These are phyloP conservation scores for Triops cancriformis DNA, from an alignment of 1,140 invertebrate genomes.

Conservation along the genomic window DNA sequence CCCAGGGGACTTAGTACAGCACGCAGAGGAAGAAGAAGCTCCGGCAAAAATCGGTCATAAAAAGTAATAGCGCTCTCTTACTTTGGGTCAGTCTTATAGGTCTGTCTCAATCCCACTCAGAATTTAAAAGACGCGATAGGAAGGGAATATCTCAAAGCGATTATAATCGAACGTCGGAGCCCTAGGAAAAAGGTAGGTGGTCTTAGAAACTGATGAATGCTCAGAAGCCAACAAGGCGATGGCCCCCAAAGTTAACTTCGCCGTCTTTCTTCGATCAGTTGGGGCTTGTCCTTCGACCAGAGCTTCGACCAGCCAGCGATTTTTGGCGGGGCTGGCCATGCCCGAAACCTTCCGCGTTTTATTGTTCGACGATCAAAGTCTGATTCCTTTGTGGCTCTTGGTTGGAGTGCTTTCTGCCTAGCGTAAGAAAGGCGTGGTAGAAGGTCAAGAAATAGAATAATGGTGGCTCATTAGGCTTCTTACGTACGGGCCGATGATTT, in stretches of 20 bases:
- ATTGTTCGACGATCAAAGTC: neutral
- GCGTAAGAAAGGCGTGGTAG: neutral
- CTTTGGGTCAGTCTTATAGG: neutral
- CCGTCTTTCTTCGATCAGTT: no score
- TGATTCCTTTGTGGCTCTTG: neutral
- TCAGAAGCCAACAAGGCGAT: neutral
- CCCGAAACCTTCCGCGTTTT: neutral
- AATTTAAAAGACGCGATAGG: neutral
- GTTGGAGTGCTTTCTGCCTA: neutral
- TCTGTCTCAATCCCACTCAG: neutral
- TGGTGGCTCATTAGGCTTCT: neutral
- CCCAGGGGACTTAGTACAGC: neutral
- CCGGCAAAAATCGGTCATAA: neutral
- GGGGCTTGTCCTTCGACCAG: no score
- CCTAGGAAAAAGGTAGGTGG: neutral
- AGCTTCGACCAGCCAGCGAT: neutral
- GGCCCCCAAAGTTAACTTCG: no score
- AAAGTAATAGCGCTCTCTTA: neutral
- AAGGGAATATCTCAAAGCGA: neutral
- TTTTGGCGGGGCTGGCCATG: neutral
- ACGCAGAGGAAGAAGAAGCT: neutral
- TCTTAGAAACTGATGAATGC: neutral
- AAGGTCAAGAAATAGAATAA: slow-evolving; percentile 7
- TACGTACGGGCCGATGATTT: neutral
- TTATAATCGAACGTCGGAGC: neutral